These are phyloP conservation scores for Pardosa pseudoannulata DNA, from an alignment of 2,888 invertebrate species.

Conservation along the genomic window DNA sequence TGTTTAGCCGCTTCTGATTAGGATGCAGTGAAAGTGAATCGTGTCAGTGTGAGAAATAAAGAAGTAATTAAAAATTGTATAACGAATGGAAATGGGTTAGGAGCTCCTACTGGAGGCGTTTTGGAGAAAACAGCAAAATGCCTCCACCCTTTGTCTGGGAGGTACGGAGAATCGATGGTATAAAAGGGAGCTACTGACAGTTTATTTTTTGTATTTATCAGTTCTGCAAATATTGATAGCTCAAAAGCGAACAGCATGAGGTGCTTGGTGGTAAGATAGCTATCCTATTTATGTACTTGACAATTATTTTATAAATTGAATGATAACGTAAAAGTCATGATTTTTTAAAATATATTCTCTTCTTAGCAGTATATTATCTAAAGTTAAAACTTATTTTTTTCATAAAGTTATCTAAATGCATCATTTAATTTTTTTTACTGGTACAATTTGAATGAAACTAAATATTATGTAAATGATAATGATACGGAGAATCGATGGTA, in stretches of 20 bases:
- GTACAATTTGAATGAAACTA: too few relatives aligned
- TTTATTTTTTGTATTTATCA: neutral
- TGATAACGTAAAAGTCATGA: too few relatives aligned
- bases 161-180: constrained; percentile 19
- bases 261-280: constrained; percentile 32
- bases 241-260: constrained; percentile 15
- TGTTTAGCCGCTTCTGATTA: neutral
- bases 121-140: constrained; percentile 27
- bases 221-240: neutral
- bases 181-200: constrained; percentile 19
- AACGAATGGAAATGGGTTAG: constrained; percentile 46
- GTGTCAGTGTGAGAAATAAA: neutral
- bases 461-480: too few relatives aligned
- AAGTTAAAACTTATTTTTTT: too few relatives aligned
- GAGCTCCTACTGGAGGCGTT: constrained; percentile 36
- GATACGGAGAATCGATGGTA: constrained; percentile 18
- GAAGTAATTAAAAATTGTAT: neutral
- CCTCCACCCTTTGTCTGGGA: constrained; percentile 42
- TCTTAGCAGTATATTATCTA: too few relatives aligned
- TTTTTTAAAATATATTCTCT: too few relatives aligned
- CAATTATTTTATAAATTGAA: too few relatives aligned
- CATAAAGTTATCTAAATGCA: too few relatives aligned
- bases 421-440: too few relatives aligned
- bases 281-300: neutral
- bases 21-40: neutral